A percentile compares a stretch with the other conserved stretches of the same genome.
Conservation (phyloP, 2,888 invertebrate species). For the Ophonus ardosiacus region DNA sequence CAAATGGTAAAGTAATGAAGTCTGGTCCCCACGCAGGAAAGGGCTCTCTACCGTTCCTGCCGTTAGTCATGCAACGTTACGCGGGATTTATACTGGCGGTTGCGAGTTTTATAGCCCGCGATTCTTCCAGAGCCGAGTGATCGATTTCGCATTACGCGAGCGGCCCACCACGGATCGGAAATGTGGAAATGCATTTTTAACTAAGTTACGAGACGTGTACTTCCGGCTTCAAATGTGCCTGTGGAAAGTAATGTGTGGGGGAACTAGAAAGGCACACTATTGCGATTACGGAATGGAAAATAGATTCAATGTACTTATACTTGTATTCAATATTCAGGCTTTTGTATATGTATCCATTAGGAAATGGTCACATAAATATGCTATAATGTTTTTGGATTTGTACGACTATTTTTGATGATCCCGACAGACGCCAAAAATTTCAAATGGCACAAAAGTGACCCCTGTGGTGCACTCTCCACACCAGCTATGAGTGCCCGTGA, state of each 20-base stretch:
- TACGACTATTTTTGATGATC: too few relatives aligned
- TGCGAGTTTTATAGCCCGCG: constrained; percentile 59
- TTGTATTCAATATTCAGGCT: too few relatives aligned
- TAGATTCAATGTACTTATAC: too few relatives aligned
- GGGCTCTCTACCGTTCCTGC: neutral
- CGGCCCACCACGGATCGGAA: constrained; percentile 34
- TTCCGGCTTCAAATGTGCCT: constrained; percentile 51
- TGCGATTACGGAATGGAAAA: too few relatives aligned
- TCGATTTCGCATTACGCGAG: constrained; percentile 61
- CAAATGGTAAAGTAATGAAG: constrained; percentile 58
- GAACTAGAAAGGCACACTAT: neutral
- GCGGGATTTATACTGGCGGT: constrained; percentile 58
- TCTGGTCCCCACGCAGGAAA: constrained; percentile 46
- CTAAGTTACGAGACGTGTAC: constrained; percentile 55
- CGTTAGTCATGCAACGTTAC: constrained; percentile 64
- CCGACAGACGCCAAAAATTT: too few relatives aligned
- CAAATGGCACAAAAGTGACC: too few relatives aligned
- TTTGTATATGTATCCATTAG: too few relatives aligned
- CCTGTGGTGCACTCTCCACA: too few relatives aligned
- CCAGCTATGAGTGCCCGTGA: too few relatives aligned
- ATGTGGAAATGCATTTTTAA: constrained; percentile 62
- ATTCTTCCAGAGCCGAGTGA: constrained; percentile 57
- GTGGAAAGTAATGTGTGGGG: neutral
- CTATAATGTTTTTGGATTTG: too few relatives aligned
- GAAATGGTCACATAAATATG: too few relatives aligned